phyloP scores from a whole-genome alignment of 2,797 vertebrate species.

The Sebastes baramenuke region DNA sequence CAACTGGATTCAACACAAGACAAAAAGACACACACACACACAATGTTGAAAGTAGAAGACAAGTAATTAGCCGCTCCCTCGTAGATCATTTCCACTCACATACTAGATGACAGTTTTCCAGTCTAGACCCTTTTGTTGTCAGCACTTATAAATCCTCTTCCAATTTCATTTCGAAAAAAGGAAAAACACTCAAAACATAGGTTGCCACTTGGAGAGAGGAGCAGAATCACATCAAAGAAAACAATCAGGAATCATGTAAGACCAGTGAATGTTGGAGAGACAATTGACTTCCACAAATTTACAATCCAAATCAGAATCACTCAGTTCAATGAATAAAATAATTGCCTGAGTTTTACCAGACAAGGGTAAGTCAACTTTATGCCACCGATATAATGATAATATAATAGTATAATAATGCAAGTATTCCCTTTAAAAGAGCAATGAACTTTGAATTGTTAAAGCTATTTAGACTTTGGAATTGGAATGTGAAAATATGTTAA shows the following conservation, averaged over 20 bases:
- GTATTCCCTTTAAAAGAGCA: no score
- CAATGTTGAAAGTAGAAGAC: background rate
- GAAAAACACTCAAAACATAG: background rate
- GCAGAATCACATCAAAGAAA: background rate
- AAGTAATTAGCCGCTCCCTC: constrained; percentile 3
- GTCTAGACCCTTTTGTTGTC: constrained; percentile 44
- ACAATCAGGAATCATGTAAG: background rate
- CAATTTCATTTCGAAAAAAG: constrained; percentile 37
- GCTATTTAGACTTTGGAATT: no score
- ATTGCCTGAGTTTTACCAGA: background rate
- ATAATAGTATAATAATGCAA: no score
- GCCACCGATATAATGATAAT: no score
- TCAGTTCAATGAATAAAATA: background rate
- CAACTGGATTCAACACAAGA: constrained; percentile 1
- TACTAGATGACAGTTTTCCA: constrained; percentile 29
- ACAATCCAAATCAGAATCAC: background rate
- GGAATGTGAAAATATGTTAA: no score
- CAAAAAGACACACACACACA: background rate
- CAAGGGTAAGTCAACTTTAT: no score
- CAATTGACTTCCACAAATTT: background rate
- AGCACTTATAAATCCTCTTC: constrained; percentile 24
- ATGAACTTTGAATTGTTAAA: no score
- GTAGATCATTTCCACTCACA: constrained; percentile 34
- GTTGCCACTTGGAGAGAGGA: background rate
- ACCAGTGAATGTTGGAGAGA: background rate